Evolutionary conservation across 2,113 vertebrate genomes (phyloP).

Genomic region (Prunella himalayana): DNA sequence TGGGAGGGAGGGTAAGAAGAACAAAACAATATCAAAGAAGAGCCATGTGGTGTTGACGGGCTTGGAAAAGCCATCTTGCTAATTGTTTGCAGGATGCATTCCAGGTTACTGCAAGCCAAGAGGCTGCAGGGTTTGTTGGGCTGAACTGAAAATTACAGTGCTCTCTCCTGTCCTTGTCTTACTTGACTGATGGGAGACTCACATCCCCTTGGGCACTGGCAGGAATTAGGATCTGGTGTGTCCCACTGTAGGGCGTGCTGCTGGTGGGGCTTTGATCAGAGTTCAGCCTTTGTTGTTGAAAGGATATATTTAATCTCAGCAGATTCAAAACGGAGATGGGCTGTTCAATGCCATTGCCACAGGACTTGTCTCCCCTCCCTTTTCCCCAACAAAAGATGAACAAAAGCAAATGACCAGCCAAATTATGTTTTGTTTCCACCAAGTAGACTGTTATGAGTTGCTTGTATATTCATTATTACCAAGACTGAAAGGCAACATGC

Average conservation of each 20-base stretch:
- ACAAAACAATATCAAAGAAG: conserved; percentile 38
- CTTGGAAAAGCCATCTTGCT: conserved; percentile 32
- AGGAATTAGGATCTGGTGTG: not conserved
- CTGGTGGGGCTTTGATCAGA: conserved; percentile 53
- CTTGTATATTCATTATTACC: conserved; percentile 8
- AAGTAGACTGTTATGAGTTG: not conserved
- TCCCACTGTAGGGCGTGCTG: not conserved
- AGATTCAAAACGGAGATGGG: conserved; percentile 19
- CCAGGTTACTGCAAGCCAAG: conserved; percentile 26
- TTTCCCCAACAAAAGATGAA: not conserved
- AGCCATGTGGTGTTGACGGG: not conserved
- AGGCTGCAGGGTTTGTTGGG: conserved; percentile 25
- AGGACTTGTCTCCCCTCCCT: conserved; percentile 6
- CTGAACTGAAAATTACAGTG: conserved; percentile 19
- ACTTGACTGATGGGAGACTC: conserved; percentile 28
- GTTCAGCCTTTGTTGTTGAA: conserved; percentile 56
- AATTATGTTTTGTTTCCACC: not conserved
- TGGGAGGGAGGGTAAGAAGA: not conserved
- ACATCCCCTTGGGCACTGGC: not conserved
- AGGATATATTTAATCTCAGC: conserved; percentile 54
- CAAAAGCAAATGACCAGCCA: conserved; percentile 45
- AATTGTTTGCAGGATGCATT: conserved; percentile 47
- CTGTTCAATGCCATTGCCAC: conserved; percentile 22
- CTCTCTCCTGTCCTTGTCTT: not conserved
- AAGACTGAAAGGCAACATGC: not conserved